phyloP scores from a whole-genome alignment of 2,888 invertebrate species.

The Sphecodes monilicornis region DNA sequence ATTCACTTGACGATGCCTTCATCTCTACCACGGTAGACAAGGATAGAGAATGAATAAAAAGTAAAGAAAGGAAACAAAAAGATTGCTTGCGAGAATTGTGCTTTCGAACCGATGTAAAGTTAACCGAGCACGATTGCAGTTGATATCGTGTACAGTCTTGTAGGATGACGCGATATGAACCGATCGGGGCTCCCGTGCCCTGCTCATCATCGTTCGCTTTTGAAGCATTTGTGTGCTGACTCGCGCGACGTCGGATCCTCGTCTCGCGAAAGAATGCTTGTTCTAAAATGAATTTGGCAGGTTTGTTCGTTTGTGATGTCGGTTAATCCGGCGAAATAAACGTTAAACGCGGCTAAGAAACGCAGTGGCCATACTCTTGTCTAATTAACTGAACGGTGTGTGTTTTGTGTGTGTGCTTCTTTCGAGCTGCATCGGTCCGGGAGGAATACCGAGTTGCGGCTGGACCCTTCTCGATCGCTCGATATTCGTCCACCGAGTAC shows the following conservation, averaged over 20 bases:
- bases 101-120: background rate
- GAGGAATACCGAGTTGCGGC: slow-evolving; percentile 49
- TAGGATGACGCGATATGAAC: too few species aligned
- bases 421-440: slow-evolving; percentile 24
- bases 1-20: background rate
- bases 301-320: background rate
- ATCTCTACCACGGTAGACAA: background rate
- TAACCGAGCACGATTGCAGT: background rate
- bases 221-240: background rate
- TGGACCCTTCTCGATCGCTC: slow-evolving; percentile 27
- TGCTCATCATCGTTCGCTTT: background rate
- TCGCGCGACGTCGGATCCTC: background rate
- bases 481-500: slow-evolving; percentile 36
- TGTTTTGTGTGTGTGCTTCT: slow-evolving; percentile 22
- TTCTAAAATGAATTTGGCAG: slow-evolving; percentile 33
- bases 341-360: slow-evolving; percentile 14
- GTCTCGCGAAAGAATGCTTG: background rate
- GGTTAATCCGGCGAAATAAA: slow-evolving; percentile 4
- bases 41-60: background rate
- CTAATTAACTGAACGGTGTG: slow-evolving; percentile 46
- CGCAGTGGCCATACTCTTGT: background rate
- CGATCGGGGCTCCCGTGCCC: background rate
- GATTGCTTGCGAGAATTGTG: background rate
- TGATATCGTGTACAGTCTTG: too few species aligned
- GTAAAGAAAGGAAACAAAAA: background rate